A percentile compares a stretch with the other conserved stretches of the same genome.
These are phyloP conservation scores for Dromiciops gliroides DNA, from an alignment of 2,113 vertebrate genomes.

Conservation along the genomic window DNA sequence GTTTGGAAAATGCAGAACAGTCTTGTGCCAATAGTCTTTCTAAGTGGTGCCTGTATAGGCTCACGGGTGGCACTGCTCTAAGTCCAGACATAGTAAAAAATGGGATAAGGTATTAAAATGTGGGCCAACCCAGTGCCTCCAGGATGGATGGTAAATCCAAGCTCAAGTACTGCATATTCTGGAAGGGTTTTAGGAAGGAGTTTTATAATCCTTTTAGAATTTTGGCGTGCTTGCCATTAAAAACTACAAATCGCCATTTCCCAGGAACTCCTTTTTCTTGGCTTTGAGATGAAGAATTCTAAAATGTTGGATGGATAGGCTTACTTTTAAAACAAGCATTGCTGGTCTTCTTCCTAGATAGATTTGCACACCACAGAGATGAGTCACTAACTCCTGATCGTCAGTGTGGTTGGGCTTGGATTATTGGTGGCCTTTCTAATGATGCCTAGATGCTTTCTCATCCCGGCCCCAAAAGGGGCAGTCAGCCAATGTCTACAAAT, in stretches of 20 bases:
- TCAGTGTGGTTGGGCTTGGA: not conserved
- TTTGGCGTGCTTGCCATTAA: not conserved
- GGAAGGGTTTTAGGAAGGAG: not conserved
- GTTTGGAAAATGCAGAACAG: not conserved
- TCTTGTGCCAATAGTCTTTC: not conserved
- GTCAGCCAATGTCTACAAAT: not conserved
- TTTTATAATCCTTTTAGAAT: not conserved
- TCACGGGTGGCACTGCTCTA: not conserved
- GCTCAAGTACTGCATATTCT: not conserved
- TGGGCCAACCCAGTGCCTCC: not conserved
- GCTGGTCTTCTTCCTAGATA: not conserved
- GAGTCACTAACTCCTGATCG: not conserved
- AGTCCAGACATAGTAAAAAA: not conserved
- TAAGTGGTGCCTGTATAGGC: not conserved
- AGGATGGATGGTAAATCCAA: not conserved
- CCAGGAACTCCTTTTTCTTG: not conserved
- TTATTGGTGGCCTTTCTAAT: not conserved
- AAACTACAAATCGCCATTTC: not conserved
- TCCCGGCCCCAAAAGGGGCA: not conserved
- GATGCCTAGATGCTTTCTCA: not conserved
- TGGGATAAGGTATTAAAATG: not conserved
- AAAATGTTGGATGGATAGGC: not conserved
- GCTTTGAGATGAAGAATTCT: not conserved
- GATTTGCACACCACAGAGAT: not conserved
- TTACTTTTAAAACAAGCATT: not conserved